Conservation (phyloP, 2,797 vertebrate genomes). For the Hoplostethus atlanticus region DNA sequence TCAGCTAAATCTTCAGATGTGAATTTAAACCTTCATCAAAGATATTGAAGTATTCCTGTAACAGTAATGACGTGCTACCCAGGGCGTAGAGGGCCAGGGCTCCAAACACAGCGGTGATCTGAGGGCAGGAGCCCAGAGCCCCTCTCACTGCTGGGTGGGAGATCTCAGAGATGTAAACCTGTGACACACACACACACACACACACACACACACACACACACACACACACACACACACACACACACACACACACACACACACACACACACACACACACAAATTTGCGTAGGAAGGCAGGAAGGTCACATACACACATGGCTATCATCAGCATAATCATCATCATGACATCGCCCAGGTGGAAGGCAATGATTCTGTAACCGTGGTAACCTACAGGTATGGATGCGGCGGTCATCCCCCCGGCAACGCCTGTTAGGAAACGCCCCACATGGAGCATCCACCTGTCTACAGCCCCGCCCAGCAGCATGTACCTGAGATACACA, state of each 20-base stretch:
- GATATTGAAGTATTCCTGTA: neutral
- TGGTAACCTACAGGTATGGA: constrained; percentile 91
- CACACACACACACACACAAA: neutral
- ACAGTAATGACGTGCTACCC: constrained; percentile 74
- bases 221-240: neutral
- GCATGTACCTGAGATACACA: constrained; percentile 78
- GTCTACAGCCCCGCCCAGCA: constrained; percentile 87
- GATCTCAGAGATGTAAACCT: constrained; percentile 98
- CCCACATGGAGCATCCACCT: constrained; percentile 92
- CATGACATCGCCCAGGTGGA: neutral
- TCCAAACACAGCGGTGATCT: constrained; percentile 94
- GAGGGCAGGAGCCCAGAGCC: constrained; percentile 91
- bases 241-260: neutral
- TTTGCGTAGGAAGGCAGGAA: neutral
- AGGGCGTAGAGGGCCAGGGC: constrained; percentile 89
- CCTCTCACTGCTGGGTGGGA: constrained; percentile 90
- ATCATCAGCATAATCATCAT: neutral
- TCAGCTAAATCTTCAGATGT: no score
- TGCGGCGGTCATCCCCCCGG: constrained; percentile 90
- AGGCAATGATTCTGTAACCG: neutral
- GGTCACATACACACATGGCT: neutral
- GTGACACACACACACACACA: constrained; percentile 42
- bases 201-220: neutral
- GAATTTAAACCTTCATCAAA: neutral
- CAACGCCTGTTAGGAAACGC: constrained; percentile 90